Conservation (phyloP, 2,113 vertebrate species). For the Capra hircus region DNA sequence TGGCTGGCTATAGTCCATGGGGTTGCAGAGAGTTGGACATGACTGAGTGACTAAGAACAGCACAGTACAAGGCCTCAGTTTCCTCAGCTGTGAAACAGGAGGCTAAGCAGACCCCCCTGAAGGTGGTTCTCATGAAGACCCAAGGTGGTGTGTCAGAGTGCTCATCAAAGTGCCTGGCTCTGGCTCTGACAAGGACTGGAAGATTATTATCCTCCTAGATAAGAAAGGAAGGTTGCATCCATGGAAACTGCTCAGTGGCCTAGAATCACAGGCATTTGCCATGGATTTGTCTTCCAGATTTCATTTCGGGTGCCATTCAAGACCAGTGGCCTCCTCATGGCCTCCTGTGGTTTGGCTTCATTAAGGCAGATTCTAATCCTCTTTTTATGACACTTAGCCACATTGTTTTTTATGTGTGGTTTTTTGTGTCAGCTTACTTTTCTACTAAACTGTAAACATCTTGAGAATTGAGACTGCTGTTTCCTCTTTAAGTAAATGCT, state of each 20-base stretch:
- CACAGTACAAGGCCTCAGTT: not conserved
- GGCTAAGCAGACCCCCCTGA: not conserved
- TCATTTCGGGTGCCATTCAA: not conserved
- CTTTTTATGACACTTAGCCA: not conserved
- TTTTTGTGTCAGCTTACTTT: conserved; percentile 1
- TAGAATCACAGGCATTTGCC: not conserved
- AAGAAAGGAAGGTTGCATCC: conserved; percentile 28
- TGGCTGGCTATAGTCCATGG: not conserved
- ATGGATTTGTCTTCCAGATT: conserved; percentile 4
- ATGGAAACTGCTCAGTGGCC: not conserved
- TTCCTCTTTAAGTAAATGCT: conserved; percentile 17
- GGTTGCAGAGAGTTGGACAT: not conserved
- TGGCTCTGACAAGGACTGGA: not conserved
- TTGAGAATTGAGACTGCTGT: not conserved
- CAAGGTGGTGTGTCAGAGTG: not conserved
- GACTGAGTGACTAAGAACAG: not conserved
- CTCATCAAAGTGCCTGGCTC: not conserved
- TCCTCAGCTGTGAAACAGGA: conserved; percentile 20
- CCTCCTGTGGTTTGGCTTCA: not conserved
- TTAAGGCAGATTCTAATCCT: not conserved
- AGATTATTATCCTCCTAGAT: not conserved
- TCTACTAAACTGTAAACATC: not conserved
- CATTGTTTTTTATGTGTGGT: not conserved
- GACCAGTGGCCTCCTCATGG: not conserved
- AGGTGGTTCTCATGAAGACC: not conserved